phyloP scores from a whole-genome alignment of 2,797 vertebrate species.

The Macropodus opercularis region DNA sequence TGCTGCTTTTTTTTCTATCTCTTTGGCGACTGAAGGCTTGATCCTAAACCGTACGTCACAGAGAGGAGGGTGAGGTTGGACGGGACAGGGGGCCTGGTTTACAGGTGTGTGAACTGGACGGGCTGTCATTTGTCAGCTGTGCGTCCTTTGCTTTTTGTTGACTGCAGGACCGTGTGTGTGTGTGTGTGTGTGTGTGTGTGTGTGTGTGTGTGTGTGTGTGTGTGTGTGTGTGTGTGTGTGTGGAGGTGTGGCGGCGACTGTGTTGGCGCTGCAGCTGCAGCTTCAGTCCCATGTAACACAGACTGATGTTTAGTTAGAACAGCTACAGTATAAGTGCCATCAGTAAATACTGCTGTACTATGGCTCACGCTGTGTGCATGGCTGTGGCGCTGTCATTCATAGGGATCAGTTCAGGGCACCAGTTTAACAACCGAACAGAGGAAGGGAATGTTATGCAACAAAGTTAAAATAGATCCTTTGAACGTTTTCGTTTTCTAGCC shows the following conservation, averaged over 20 bases:
- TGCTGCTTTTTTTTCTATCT: constrained; percentile 49
- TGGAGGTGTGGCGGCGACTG: constrained; percentile 13
- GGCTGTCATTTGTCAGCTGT: background rate
- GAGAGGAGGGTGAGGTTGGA: constrained; percentile 29
- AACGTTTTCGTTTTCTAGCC: background rate
- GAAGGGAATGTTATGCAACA: background rate
- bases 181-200: too few species aligned
- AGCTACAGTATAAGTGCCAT: constrained; percentile 14
- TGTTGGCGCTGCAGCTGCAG: constrained; percentile 24
- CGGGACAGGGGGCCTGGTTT: constrained; percentile 45
- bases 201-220: too few species aligned
- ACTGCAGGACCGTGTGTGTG: constrained; percentile 6
- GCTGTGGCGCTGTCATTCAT: background rate
- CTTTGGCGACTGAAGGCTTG: constrained; percentile 41
- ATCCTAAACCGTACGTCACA: constrained; percentile 30
- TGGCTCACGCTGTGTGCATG: background rate
- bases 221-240: too few species aligned
- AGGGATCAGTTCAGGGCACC: background rate
- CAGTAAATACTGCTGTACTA: background rate
- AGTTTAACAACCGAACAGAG: background rate
- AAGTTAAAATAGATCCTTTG: background rate
- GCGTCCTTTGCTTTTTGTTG: constrained; percentile 12
- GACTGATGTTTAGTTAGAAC: background rate
- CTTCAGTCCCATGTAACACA: constrained; percentile 23
- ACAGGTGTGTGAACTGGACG: constrained; percentile 55